phyloP scores from a whole-genome alignment of 2,113 vertebrate species.

The Coregonus clupeaformis region DNA sequence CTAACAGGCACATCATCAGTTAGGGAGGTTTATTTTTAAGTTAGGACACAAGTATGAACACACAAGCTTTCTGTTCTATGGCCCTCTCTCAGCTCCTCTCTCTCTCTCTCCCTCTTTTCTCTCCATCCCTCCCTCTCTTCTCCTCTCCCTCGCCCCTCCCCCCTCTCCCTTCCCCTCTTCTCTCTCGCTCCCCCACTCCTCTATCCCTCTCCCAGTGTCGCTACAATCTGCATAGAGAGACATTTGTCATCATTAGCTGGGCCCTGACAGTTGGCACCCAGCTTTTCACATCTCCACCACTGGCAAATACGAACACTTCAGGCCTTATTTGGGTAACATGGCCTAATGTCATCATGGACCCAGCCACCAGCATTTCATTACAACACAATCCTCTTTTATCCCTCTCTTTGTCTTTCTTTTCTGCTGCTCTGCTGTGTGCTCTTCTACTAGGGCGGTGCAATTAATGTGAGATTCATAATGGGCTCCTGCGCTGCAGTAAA shows the following conservation, averaged over 20 bases:
- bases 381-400: constrained; percentile 31
- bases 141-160: constrained; percentile 53
- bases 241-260: constrained; percentile 99
- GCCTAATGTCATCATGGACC: constrained; percentile 76
- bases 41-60: constrained; percentile 59
- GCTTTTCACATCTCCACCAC: constrained; percentile 92
- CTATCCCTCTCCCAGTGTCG: constrained; percentile 58
- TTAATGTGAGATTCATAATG: constrained; percentile 58
- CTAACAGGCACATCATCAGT: constrained; percentile 43
- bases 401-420: constrained; percentile 31
- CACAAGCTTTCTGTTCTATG: constrained; percentile 64
- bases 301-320: constrained; percentile 88
- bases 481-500: constrained; percentile 35
- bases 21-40: constrained; percentile 52
- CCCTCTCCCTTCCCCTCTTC: neutral
- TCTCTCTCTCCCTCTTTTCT: constrained; percentile 46
- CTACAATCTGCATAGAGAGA: constrained; percentile 95
- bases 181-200: neutral
- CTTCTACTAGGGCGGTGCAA: constrained; percentile 32
- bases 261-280: constrained; percentile 98
- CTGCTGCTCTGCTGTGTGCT: constrained; percentile 13
- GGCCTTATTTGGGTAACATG: constrained; percentile 80
- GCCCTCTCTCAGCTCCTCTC: constrained; percentile 40
- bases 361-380: constrained; percentile 71
- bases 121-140: constrained; percentile 13